Base-by-base conservation (phyloP, 2,113 vertebrate species). In the Hepsetus odoe region DNA sequence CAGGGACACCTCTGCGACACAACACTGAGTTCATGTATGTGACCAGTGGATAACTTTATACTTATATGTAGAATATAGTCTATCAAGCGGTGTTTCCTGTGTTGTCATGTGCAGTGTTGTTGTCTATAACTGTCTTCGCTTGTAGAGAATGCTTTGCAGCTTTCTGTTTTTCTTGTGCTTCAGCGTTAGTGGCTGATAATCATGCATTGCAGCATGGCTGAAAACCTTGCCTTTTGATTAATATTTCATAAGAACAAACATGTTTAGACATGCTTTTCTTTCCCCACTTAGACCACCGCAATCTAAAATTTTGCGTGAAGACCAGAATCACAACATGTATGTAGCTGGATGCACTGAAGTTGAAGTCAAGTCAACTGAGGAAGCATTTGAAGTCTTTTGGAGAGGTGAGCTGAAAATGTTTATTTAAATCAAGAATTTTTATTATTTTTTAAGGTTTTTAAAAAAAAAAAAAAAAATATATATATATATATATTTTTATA, bases 321-420 rank as follows among this genome's bases (percentile, higher is more conserved):
- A 99, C 85, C 96, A 96, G 88, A 97, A 96, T 83, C 98, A 98
- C 84, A 99, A 96, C 84, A 98, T 99, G 96, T 99, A 99, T 9
- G 95, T 99, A 32, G 91, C 93, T 0, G 96, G 97, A 8, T 98
- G 98, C 89, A 98, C 95, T 0, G 97, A 98, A 55, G 91, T 98
- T 0, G 97, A 99, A 85, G 98, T 99, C 18, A 99, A 99, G 84
- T 96, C 97, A 2, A 98, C 95, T 0, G 97, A 98, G 44, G 97
- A 91, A 83, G 91, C 90, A 42, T 98, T 98, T 85, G 96, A 98
- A 86, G 95, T 98, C 0, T 99, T 99, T 80, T 98, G 97, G 97
- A 94, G 86, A 95, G 97, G 97, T 98, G 81, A 90, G 91, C 74
- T 59, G 18, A 30, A 14, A 38, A 20, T 42, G 18, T 32, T 20